phyloP scores from a whole-genome alignment of 1,140 invertebrate species.

The Spodoptera litura region DNA sequence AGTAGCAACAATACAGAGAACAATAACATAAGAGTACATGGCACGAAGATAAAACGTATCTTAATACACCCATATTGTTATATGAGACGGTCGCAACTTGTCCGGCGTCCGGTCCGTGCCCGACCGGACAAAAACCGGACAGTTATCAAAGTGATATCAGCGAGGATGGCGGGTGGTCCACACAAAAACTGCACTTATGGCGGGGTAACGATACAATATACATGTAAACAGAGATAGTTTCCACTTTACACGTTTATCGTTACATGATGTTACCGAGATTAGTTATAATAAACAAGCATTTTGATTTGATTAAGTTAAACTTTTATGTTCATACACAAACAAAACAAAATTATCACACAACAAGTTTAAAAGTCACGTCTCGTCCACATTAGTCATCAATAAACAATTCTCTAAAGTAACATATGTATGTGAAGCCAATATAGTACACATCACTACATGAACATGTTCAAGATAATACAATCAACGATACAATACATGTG shows the following conservation, averaged over 20 bases:
- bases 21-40: conserved; percentile 1
- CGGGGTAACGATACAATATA: neutral
- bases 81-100: conserved; percentile 15
- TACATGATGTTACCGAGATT: no score
- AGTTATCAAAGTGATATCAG: conserved; percentile 42
- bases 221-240: conserved; percentile 24
- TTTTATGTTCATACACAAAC: no score
- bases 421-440: conserved; percentile 24
- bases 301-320: no score
- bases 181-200: conserved; percentile 25
- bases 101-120: neutral
- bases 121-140: conserved; percentile 31
- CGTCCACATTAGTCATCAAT: no score
- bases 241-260: neutral
- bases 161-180: neutral
- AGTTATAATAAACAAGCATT: no score
- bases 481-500: conserved; percentile 9
- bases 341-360: no score
- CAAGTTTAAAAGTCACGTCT: no score
- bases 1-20: neutral
- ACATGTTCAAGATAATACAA: conserved; percentile 21
- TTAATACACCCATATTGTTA: conserved; percentile 36
- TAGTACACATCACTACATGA: conserved; percentile 7
- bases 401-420: neutral
- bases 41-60: conserved; percentile 24